Base-by-base conservation (phyloP, 2,797 vertebrate species). In the Acrossocheilus wenchowensis region DNA sequence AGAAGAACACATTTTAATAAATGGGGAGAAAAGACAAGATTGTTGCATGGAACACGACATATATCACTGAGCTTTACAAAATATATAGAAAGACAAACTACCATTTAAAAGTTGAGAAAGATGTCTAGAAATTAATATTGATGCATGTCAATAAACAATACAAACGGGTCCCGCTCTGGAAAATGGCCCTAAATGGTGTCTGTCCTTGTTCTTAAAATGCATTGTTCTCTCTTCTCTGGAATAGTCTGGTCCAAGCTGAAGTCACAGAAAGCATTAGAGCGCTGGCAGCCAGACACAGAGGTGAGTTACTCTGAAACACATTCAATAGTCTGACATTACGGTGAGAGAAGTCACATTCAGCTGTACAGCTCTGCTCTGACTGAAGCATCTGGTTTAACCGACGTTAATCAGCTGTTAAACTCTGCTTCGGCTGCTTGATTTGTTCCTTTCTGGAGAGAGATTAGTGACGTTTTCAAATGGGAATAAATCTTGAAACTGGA, bases 271-370 rank as follows among this genome's bases (percentile, higher is more conserved):
- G 97, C 98, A 0, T 97, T 94, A 0, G 98, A 99, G 92, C 94
- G 98, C 36, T 99, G 98, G 98, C 98, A 99, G 94, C 98, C 98
- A 0, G 98, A 99, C 92, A 99, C 98, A 60, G 98, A 99, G 97
- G 98, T 54, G 6, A 73, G 88, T 39, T 17, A 2, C 11, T 64
- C 39, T 45, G 12, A 79, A 43, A 41, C 4, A 3, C 77, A 15
- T 17, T 64, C 17, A 80, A 7, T 69, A 69, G 34, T 69, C 23
- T n/a, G n/a, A 50, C 6, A 2, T 60, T n/a, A 57, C 6, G 5
- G 3, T 78, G 6, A 57, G 1, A 10, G 8, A 23, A 41, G 50
- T 2, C 34, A 52, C 26, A 17, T 34, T 19, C 26, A 21, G 19
- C 26, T 23, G 48, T 30, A 30, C 30, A 30, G 30, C 30, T 30